Evolutionary conservation across 2,888 invertebrate species (phyloP).

Genomic region (Unio pictorum): DNA sequence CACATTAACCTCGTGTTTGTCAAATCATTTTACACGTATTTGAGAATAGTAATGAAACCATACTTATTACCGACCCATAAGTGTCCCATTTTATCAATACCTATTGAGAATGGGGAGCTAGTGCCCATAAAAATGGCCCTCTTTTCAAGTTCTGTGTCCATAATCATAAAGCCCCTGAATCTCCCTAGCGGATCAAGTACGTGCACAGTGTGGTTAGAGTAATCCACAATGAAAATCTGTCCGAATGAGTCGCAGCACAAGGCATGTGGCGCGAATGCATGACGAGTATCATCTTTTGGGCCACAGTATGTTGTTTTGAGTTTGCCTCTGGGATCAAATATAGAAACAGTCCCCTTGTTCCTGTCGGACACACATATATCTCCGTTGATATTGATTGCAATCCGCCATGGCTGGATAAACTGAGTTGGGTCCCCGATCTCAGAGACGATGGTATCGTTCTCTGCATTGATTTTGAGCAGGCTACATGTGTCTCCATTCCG

Average conservation of each 20-base stretch:
- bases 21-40: constrained; percentile 8
- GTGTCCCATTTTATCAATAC: constrained; percentile 27
- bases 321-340: constrained; percentile 34
- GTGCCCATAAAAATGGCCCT: constrained; percentile 39
- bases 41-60: constrained; percentile 33
- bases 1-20: too few relatives aligned
- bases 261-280: constrained; percentile 40
- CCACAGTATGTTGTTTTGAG: constrained; percentile 28
- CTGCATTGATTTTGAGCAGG: constrained; percentile 8
- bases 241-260: constrained; percentile 46
- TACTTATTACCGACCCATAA: constrained; percentile 40
- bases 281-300: constrained; percentile 20
- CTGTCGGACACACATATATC: constrained; percentile 50
- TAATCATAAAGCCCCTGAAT: constrained; percentile 35
- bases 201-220: constrained; percentile 42
- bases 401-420: constrained; percentile 34
- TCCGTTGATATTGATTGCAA: constrained; percentile 47
- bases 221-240: constrained; percentile 46
- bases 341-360: constrained; percentile 31
- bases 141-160: constrained; percentile 38
- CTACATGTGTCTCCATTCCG: constrained; percentile 27
- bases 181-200: constrained; percentile 32
- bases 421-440: constrained; percentile 4
- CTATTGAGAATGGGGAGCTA: constrained; percentile 34
- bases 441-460: constrained; percentile 2